Evolutionary conservation across 2,797 vertebrate species (phyloP).

Genomic region (Spondyliosoma cantharus): DNA sequence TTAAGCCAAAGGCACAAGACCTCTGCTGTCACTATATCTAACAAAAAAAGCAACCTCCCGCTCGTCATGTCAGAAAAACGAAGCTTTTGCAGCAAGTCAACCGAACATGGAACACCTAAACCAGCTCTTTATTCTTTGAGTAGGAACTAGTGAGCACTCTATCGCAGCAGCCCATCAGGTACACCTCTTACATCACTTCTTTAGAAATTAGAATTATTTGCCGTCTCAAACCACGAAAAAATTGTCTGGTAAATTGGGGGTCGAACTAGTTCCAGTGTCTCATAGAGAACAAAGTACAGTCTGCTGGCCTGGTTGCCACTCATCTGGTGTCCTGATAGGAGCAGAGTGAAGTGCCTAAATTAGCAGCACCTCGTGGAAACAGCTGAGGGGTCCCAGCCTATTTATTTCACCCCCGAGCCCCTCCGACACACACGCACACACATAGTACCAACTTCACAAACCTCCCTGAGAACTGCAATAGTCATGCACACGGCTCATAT

Average conservation of each 20-base stretch:
- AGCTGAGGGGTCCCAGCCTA: conserved; percentile 84
- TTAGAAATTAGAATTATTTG: not conserved
- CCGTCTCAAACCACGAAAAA: not conserved
- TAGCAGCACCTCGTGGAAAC: conserved; percentile 84
- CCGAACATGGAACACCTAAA: not conserved
- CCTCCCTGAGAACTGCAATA: conserved; percentile 50
- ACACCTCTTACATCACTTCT: not conserved
- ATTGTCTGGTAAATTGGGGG: conserved; percentile 1
- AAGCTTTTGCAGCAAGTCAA: not conserved
- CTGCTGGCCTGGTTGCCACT: conserved; percentile 44
- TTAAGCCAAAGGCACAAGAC: not conserved
- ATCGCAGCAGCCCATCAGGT: not conserved
- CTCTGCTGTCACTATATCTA: not conserved
- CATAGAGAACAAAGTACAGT: conserved; percentile 39
- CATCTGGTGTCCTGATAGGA: conserved; percentile 66
- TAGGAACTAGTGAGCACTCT: not conserved
- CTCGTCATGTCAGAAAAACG: not conserved
- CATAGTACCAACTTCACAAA: conserved; percentile 47
- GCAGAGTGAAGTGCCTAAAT: conserved; percentile 77
- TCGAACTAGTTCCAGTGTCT: conserved; percentile 6
- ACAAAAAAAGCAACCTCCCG: not conserved
- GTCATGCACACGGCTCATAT: conserved; percentile 51
- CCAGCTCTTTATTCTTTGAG: not conserved
- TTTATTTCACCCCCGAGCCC: conserved; percentile 80
- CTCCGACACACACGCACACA: conserved; percentile 35